Conservation (phyloP, 2,888 invertebrate genomes). For the Cinara cedri region DNA sequence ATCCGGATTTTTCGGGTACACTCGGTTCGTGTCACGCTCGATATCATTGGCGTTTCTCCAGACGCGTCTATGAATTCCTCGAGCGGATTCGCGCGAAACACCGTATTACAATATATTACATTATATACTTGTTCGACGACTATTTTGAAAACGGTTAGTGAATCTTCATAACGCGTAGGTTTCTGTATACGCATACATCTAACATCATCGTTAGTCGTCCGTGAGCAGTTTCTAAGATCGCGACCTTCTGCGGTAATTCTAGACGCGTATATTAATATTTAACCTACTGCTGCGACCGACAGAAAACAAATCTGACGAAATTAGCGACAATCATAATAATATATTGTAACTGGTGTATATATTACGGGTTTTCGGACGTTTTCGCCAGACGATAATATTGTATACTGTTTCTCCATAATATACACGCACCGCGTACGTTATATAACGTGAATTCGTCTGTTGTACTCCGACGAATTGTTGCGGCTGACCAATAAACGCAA, state of each 20-base stretch:
- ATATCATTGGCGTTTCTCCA: conserved; percentile 41
- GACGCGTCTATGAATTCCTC: neutral
- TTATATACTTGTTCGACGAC: conserved; percentile 10
- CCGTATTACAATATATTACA: too few species aligned
- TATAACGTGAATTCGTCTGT: too few species aligned
- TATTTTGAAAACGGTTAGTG: conserved; percentile 23
- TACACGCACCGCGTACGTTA: too few species aligned
- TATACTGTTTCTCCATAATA: too few species aligned
- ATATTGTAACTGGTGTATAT: conserved; percentile 3
- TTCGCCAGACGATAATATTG: too few species aligned
- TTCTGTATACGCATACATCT: neutral
- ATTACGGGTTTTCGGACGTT: neutral
- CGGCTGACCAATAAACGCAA: too few species aligned
- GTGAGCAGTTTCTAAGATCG: neutral
- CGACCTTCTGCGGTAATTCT: conserved; percentile 4
- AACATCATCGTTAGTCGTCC: too few species aligned
- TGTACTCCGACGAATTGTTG: too few species aligned
- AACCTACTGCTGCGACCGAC: neutral
- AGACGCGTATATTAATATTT: neutral
- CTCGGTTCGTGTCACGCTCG: too few species aligned
- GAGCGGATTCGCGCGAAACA: neutral
- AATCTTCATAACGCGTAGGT: neutral
- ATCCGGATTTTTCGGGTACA: too few species aligned
- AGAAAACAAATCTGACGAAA: neutral
- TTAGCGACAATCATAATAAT: neutral